A percentile compares a stretch with the other conserved stretches of the same genome.
Evolutionary conservation across 2,113 vertebrate species (phyloP).

Genomic region (Macrotus californicus): DNA sequence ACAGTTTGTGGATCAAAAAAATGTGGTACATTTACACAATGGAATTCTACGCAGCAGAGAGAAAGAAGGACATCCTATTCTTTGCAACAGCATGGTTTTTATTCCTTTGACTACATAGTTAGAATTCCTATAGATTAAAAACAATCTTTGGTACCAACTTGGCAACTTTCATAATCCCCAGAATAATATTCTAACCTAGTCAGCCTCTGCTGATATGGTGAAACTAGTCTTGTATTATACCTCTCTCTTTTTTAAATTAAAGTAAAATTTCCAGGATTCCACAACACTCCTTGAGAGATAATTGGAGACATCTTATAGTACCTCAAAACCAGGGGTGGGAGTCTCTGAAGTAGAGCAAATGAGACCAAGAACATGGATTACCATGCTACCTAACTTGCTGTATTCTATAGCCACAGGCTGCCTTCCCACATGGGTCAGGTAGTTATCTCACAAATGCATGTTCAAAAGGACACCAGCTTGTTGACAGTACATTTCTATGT

Average conservation of each 20-base stretch:
- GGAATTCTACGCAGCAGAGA: too few species aligned
- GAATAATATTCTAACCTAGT: background rate
- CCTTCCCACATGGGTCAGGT: background rate
- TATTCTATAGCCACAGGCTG: constrained; percentile 7
- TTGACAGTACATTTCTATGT: constrained; percentile 24
- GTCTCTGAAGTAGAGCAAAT: constrained; percentile 16
- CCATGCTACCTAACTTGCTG: constrained; percentile 25
- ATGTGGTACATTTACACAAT: too few species aligned
- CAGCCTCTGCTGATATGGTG: background rate
- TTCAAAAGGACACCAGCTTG: background rate
- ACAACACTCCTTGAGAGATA: background rate
- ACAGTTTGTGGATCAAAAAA: too few species aligned
- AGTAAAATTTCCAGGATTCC: constrained; percentile 17
- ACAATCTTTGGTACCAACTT: background rate
- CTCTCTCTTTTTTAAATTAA: background rate
- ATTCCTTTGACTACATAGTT: background rate
- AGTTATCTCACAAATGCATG: background rate
- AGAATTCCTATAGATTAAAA: background rate
- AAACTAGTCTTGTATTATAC: background rate
- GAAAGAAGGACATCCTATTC: too few species aligned
- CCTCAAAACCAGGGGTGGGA: background rate
- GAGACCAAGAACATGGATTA: constrained; percentile 2
- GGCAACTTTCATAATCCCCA: constrained; percentile 3
- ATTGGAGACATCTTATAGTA: background rate
- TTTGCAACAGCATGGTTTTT: too few species aligned